Conservation (phyloP, 2,113 vertebrate genomes). For the Psophia crepitans region DNA sequence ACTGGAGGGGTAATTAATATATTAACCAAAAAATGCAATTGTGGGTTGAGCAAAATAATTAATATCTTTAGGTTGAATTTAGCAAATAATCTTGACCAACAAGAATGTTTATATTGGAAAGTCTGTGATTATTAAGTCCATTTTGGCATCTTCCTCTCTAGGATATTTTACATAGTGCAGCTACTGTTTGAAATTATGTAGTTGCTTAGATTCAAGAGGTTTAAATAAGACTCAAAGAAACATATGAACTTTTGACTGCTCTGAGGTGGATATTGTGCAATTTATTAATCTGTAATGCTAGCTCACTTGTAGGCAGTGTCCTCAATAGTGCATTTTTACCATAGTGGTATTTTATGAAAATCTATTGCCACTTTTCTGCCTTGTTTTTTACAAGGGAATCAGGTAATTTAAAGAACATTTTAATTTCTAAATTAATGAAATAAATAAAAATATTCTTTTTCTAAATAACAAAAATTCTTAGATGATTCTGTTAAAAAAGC, state of each 20-base stretch:
- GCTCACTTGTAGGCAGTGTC: neutral
- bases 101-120: conserved; percentile 15
- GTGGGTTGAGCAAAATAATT: neutral
- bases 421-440: neutral
- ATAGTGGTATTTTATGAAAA: neutral
- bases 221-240: neutral
- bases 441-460: neutral
- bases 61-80: neutral
- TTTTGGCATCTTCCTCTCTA: neutral
- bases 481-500: neutral
- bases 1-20: neutral
- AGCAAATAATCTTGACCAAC: conserved; percentile 9
- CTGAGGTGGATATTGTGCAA: neutral
- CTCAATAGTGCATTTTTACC: neutral
- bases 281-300: neutral
- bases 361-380: neutral
- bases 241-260: neutral
- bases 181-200: neutral
- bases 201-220: neutral
- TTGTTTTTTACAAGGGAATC: neutral
- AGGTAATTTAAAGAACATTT: neutral
- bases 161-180: neutral
- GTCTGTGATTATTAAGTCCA: neutral
- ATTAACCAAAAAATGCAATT: neutral
- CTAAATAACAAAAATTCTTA: neutral